phyloP scores from a whole-genome alignment of 2,113 vertebrate species.

The Bucco capensis region DNA sequence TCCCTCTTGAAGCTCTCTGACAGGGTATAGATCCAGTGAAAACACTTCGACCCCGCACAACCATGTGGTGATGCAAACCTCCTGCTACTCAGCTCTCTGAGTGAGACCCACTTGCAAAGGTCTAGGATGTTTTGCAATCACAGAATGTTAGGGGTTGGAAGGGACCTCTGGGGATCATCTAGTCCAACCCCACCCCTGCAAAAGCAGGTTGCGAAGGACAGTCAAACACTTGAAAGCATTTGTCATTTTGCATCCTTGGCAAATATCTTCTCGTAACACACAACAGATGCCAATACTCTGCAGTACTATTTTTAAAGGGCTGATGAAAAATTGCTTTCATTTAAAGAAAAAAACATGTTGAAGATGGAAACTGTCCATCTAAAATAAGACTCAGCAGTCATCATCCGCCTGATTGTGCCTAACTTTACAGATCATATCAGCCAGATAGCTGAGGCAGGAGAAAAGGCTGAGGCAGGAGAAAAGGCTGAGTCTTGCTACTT shows the following conservation, averaged over 20 bases:
- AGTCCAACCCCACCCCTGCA: too few species aligned
- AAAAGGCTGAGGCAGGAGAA: background rate
- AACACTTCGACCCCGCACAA: background rate
- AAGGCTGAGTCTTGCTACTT: background rate
- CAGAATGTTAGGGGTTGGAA: too few species aligned
- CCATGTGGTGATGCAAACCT: background rate
- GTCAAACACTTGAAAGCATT: conserved; percentile 10
- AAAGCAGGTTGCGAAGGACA: background rate
- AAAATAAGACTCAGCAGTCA: conserved; percentile 49
- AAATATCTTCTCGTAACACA: conserved; percentile 35
- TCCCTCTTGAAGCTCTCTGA: background rate
- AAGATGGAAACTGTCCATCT: conserved; percentile 56
- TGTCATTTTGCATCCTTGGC: conserved; percentile 32
- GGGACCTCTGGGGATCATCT: too few species aligned
- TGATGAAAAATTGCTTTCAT: conserved; percentile 57
- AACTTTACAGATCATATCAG: conserved; percentile 42
- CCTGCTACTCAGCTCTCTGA: background rate
- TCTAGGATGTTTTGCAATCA: too few species aligned
- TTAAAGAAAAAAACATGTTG: conserved; percentile 56
- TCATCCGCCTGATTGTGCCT: conserved; percentile 22
- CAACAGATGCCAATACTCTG: conserved; percentile 45
- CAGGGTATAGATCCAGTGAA: background rate
- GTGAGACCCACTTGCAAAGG: too few species aligned
- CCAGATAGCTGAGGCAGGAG: background rate
- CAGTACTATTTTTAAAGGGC: conserved; percentile 52